Evolutionary conservation across 2,888 invertebrate species (phyloP), one percentile per base, ranked within the genome.

Genomic region (Pimpla rufipes): DNA sequence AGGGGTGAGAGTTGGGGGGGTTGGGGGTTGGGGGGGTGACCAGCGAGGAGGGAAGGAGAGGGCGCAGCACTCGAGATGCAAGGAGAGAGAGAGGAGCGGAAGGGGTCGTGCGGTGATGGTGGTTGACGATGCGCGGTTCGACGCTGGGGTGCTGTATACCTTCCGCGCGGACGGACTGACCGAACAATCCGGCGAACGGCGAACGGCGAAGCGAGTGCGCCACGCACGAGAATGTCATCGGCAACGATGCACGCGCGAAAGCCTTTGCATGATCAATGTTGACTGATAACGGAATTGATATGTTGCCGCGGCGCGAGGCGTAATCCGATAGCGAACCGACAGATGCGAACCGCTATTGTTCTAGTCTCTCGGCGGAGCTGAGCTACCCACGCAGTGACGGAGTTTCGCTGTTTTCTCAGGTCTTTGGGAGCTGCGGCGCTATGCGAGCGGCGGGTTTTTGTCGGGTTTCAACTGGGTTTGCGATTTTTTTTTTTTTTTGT

Each of bases 41-140:
- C 16, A 67, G 59, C 1, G 37, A 16, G 52, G 52, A 52, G 55
- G 10, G 59, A 59, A 11, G 13, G 83, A 80, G 85, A 78, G 84
- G 68, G 85, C 50, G 73, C 73, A 77, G 59, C 18, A 18, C 45
- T 67, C 64, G 67, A 81, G 78, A 81, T 81, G 57, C 73, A 35
- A 35, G 35, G 59, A 71, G 73, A 35, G 64, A 64, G 42, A 21
- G 66, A 52, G 50, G 5, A 5, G 29, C n/a, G 42, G 42, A 71
- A 35, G 67, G 40, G 66, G 57, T 57, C 67, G 47, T 57, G 75
- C 37, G 62, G 75, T 64, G 68, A 52, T 35, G 62, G 35, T 59
- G 66, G 64, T 73, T 81, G 77, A 35, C 71, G 66, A 83, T 83
- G 71, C 59, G 83, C 79, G 67, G 67, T 76, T 83, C 40, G 42